phyloP scores from a whole-genome alignment of 2,113 vertebrate species.

The Telmatochromis bifrenatus region DNA sequence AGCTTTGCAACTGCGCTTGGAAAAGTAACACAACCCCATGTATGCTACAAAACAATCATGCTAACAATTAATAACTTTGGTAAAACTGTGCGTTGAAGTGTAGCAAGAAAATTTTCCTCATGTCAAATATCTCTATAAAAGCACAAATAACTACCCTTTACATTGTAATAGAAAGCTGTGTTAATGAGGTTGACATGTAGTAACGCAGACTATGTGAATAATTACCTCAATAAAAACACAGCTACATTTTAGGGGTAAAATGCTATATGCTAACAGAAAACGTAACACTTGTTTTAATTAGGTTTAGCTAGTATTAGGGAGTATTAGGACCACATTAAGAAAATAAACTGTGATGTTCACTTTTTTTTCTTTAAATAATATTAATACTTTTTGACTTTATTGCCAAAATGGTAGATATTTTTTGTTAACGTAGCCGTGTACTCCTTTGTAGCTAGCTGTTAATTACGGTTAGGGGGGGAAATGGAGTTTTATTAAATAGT shows the following conservation, averaged over 20 bases:
- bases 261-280: neutral
- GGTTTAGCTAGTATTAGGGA: neutral
- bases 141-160: neutral
- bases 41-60: neutral
- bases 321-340: neutral
- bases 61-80: neutral
- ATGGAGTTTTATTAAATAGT: neutral
- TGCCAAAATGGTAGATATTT: neutral
- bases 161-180: neutral
- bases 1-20: neutral
- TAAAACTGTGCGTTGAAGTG: neutral
- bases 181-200: neutral
- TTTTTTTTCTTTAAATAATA: neutral
- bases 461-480: fast-evolving
- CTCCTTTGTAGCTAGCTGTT: neutral
- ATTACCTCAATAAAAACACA: neutral
- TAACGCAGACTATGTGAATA: neutral
- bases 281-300: neutral
- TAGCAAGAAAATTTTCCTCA: neutral
- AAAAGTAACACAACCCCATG: neutral
- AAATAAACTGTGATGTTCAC: neutral
- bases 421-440: fast-evolving
- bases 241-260: neutral
- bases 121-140: neutral
- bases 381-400: neutral